Percentiles rank a stretch among this genome's conserved stretches.
Evolutionary conservation across 1,140 invertebrate species (phyloP).

Genomic region (Drosophila cardini): DNA sequence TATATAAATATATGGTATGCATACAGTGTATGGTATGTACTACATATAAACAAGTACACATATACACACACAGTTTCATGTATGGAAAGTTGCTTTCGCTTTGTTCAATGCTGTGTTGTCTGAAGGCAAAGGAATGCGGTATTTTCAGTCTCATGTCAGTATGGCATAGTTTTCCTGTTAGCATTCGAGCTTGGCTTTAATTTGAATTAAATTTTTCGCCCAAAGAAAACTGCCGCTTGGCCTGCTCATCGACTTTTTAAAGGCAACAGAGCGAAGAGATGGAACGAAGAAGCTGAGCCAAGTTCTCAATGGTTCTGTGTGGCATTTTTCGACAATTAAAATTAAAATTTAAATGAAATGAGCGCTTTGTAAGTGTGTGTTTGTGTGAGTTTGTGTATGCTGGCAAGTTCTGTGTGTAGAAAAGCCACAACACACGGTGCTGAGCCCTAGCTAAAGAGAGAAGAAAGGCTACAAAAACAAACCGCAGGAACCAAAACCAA

Average conservation of each 20-base stretch:
- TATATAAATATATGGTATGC: background rate
- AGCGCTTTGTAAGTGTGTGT: conserved; percentile 11
- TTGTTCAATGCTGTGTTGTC: conserved; percentile 46
- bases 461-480: conserved; percentile 64
- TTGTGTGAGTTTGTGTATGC: conserved; percentile 28
- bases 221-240: conserved; percentile 37
- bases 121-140: conserved; percentile 50
- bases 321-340: conserved; percentile 81
- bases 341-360: conserved; percentile 79
- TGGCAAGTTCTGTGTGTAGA: conserved; percentile 49
- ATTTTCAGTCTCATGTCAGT: conserved; percentile 37
- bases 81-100: conserved; percentile 34
- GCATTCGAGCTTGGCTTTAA: conserved; percentile 47
- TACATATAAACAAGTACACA: background rate
- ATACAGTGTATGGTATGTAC: too few relatives aligned
- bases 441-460: background rate
- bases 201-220: conserved; percentile 62
- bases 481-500: conserved; percentile 79
- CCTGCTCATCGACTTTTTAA: conserved; percentile 36
- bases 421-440: conserved; percentile 65
- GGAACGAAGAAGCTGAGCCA: conserved; percentile 16
- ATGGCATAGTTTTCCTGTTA: conserved; percentile 39
- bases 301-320: conserved; percentile 64
- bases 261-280: conserved; percentile 51
- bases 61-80: background rate